phyloP scores from a whole-genome alignment of 2,888 invertebrate genomes.

The Meteorus cinctellus region DNA sequence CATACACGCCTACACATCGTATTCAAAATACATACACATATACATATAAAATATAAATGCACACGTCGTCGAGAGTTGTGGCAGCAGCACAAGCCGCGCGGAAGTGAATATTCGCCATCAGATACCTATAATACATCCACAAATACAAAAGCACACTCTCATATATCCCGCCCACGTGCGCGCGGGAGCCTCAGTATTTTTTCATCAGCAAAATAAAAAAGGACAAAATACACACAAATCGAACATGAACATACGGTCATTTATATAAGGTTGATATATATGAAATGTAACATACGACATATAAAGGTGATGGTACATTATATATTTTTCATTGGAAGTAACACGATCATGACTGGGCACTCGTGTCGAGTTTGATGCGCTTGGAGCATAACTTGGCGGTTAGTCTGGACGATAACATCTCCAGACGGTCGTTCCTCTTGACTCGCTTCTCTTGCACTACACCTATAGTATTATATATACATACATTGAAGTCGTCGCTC shows the following conservation, averaged over 20 bases:
- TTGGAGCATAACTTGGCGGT: slow-evolving; percentile 53
- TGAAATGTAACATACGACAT: slow-evolving; percentile 13
- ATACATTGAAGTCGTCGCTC: slow-evolving; percentile 4
- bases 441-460: slow-evolving; percentile 35
- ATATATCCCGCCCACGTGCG: not conserved
- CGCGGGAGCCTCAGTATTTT: not conserved
- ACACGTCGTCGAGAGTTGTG: slow-evolving; percentile 1
- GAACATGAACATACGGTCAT: not conserved
- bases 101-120: slow-evolving; percentile 28
- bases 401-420: slow-evolving; percentile 54
- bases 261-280: not conserved
- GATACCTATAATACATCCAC: not conserved
- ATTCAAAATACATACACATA: slow-evolving; percentile 39
- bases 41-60: slow-evolving; percentile 28
- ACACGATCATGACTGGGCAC: slow-evolving; percentile 44
- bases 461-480: not conserved
- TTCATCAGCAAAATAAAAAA: not conserved
- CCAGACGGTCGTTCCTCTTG: slow-evolving; percentile 56
- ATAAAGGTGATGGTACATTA: slow-evolving; percentile 25
- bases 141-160: not conserved
- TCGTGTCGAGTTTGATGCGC: slow-evolving; percentile 52
- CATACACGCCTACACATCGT: slow-evolving; percentile 47
- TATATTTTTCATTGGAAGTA: slow-evolving; percentile 27
- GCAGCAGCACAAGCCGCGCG: slow-evolving; percentile 4
- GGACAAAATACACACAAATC: not conserved